These are phyloP conservation scores for Suillia variegata DNA, from an alignment of 2,888 invertebrate species.

Conservation along the genomic window DNA sequence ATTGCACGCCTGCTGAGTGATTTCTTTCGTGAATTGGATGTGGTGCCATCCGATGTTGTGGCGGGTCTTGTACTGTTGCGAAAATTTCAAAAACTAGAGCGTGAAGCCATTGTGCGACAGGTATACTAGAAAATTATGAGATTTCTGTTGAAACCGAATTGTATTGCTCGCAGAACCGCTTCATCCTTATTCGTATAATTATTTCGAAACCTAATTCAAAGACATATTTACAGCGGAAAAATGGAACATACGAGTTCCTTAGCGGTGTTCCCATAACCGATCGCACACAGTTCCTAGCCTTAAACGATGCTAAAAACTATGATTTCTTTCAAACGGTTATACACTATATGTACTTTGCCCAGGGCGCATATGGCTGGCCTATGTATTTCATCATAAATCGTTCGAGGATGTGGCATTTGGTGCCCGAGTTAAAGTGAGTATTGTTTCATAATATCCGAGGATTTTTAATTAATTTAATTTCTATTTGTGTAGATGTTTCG, in stretches of 20 bases:
- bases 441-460: not conserved
- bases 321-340: slow-evolving; percentile 74
- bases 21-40: slow-evolving; percentile 86
- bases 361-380: slow-evolving; percentile 89
- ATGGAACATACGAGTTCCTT: slow-evolving; percentile 83
- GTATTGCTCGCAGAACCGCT: too few relatives aligned
- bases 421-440: slow-evolving; percentile 68
- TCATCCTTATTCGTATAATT: too few relatives aligned
- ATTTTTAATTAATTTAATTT: slow-evolving; percentile 14
- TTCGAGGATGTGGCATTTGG: slow-evolving; percentile 73
- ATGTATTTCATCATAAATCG: slow-evolving; percentile 78
- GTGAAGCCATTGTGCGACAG: slow-evolving; percentile 75
- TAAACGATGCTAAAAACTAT: slow-evolving; percentile 75
- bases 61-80: slow-evolving; percentile 81
- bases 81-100: slow-evolving; percentile 79
- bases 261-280: slow-evolving; percentile 85
- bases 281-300: slow-evolving; percentile 77
- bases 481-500: slow-evolving; percentile 63
- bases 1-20: slow-evolving; percentile 82
- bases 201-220: too few relatives aligned
- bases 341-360: slow-evolving; percentile 83
- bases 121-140: slow-evolving; percentile 48
- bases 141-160: too few relatives aligned
- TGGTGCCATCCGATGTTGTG: slow-evolving; percentile 85
- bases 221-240: slow-evolving; percentile 66